Conservation (phyloP, 2,113 vertebrate species). For the Rhinolophus ferrumequinum region DNA sequence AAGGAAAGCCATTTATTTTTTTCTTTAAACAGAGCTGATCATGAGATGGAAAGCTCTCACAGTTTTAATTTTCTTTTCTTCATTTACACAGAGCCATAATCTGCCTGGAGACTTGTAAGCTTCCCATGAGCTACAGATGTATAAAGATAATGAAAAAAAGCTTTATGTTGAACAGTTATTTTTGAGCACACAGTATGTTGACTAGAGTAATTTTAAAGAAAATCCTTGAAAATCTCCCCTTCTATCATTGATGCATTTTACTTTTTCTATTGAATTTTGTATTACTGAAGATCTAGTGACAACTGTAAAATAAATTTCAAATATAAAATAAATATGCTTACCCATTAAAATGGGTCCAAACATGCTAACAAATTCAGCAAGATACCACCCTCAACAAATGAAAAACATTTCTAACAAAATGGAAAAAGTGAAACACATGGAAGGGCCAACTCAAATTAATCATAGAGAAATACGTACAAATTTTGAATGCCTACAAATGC, state of each 20-base stretch:
- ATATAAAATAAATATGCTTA: background rate
- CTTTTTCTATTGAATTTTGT: background rate
- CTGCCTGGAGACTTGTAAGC: constrained; percentile 54
- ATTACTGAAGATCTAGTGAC: background rate
- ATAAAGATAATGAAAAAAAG: constrained; percentile 57
- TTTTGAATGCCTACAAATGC: background rate
- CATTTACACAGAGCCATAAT: constrained; percentile 58
- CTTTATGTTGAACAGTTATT: constrained; percentile 63
- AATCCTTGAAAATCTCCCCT: background rate
- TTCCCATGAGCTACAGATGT: constrained; percentile 52
- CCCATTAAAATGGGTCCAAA: background rate
- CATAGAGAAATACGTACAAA: background rate
- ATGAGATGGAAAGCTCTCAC: constrained; percentile 28
- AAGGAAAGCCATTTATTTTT: constrained; percentile 55
- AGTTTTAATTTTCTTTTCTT: constrained; percentile 71
- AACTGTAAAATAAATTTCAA: constrained; percentile 1
- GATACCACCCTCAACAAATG: background rate
- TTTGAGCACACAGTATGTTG: background rate
- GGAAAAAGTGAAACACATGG: background rate
- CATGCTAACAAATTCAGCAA: background rate
- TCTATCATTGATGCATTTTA: constrained; percentile 10
- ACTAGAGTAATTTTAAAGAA: constrained; percentile 61
- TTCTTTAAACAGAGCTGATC: constrained; percentile 44
- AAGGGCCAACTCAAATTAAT: background rate
- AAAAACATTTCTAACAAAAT: background rate